A percentile compares a stretch with the other conserved stretches of the same genome.
phyloP scores from a whole-genome alignment of 2,888 invertebrate species.

The Melanostoma scalare region DNA sequence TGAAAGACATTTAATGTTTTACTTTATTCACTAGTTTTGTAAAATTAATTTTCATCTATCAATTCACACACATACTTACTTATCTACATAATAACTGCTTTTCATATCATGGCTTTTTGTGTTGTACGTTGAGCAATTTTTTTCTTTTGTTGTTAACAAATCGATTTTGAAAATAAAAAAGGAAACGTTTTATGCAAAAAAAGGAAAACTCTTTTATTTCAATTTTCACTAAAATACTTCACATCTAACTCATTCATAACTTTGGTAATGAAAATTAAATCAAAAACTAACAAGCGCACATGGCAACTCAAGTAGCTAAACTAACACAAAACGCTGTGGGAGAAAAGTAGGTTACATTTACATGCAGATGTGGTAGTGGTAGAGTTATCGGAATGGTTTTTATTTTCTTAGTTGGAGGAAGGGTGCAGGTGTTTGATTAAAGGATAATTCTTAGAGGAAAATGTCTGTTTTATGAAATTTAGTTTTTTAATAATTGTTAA shows the following conservation, averaged over 20 bases:
- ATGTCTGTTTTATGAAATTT: neutral
- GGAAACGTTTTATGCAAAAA: slow-evolving; percentile 60
- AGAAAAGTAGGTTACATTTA: slow-evolving; percentile 47
- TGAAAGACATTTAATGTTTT: slow-evolving; percentile 59
- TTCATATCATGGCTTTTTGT: slow-evolving; percentile 77
- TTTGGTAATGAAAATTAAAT: slow-evolving; percentile 61
- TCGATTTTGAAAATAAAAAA: slow-evolving; percentile 66
- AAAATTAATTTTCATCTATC: slow-evolving; percentile 43
- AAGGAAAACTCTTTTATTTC: slow-evolving; percentile 67
- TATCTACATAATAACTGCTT: slow-evolving; percentile 63
- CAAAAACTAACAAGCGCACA: slow-evolving; percentile 35
- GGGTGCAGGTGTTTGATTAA: neutral
- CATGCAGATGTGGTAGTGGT: neutral
- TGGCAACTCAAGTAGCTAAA: slow-evolving; percentile 74
- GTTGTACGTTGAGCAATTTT: slow-evolving; percentile 77
- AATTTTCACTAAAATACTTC: slow-evolving; percentile 24
- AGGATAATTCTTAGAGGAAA: neutral
- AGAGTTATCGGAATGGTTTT: neutral
- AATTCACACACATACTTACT: slow-evolving; percentile 24
- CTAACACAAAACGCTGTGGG: slow-evolving; percentile 79
- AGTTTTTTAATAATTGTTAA: too few species aligned
- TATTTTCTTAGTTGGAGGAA: too few species aligned
- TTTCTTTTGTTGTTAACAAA: slow-evolving; percentile 49
- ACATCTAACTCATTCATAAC: slow-evolving; percentile 32
- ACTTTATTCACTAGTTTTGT: slow-evolving; percentile 37